Conservation (phyloP, 2,888 invertebrate species). For the Glaucopsyche alexis region DNA sequence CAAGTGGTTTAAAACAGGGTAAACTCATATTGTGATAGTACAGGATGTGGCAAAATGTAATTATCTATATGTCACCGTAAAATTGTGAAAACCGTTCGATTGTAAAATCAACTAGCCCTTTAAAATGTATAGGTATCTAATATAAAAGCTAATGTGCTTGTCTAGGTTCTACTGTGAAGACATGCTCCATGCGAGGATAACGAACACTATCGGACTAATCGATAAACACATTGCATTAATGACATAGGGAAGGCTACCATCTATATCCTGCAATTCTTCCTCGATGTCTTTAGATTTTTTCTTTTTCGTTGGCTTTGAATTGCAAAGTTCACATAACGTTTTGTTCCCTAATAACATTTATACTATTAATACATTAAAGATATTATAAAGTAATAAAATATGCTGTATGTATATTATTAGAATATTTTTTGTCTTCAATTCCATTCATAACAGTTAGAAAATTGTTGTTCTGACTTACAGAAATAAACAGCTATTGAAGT, state of each 20-base stretch:
- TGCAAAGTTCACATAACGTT: slow-evolving; percentile 93
- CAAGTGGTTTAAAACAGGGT: slow-evolving; percentile 1
- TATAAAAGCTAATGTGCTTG: slow-evolving; percentile 16
- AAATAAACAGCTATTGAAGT: slow-evolving; percentile 94
- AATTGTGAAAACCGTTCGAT: too few relatives aligned
- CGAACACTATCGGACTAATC: slow-evolving; percentile 31
- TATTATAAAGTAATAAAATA: background rate
- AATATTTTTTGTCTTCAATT: background rate
- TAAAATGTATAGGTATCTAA: background rate
- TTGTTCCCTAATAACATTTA: slow-evolving; percentile 88
- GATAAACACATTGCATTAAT: slow-evolving; percentile 27
- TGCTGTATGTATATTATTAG: background rate
- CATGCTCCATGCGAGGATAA: slow-evolving; percentile 55
- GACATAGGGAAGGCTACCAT: slow-evolving; percentile 57
- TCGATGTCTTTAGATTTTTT: slow-evolving; percentile 83
- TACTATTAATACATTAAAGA: slow-evolving; percentile 6
- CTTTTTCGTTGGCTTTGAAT: slow-evolving; percentile 81
- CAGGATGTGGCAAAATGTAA: background rate
- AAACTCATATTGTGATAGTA: background rate
- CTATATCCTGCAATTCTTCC: slow-evolving; percentile 66
- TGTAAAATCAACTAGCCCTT: background rate
- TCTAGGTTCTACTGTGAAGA: slow-evolving; percentile 27
- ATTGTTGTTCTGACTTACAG: slow-evolving; percentile 84
- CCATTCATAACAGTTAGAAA: background rate
- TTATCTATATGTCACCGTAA: too few relatives aligned